These are phyloP conservation scores for Esox masquinongy DNA, from an alignment of 2,797 vertebrate genomes.

Conservation along the genomic window DNA sequence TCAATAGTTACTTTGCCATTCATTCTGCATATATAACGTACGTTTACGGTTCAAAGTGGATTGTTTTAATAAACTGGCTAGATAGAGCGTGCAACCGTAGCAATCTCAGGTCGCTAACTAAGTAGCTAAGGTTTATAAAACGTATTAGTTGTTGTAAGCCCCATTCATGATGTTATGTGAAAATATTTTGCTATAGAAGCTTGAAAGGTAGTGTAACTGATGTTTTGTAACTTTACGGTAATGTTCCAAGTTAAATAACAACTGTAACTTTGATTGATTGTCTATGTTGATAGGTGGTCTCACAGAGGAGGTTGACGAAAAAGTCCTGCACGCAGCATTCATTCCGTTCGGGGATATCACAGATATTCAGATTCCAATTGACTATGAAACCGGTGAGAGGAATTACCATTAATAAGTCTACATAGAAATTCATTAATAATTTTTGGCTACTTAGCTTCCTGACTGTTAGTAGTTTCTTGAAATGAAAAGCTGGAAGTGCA, in stretches of 20 bases:
- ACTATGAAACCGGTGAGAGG: constrained; percentile 91
- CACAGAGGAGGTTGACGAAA: constrained; percentile 95
- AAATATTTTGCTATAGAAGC: too few relatives aligned
- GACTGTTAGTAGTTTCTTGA: neutral
- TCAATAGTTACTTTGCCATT: neutral
- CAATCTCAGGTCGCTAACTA: neutral
- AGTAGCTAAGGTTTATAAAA: neutral
- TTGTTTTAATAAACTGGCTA: neutral
- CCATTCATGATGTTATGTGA: neutral
- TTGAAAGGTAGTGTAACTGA: neutral
- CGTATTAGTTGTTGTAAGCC: neutral
- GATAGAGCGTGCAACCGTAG: neutral
- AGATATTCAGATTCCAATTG: constrained; percentile 95
- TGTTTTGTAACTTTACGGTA: neutral
- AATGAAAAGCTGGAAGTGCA: neutral
- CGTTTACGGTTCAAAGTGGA: neutral
- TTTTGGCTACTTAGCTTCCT: neutral
- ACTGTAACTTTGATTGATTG: neutral
- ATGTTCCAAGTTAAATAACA: neutral
- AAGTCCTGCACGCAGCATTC: constrained; percentile 93
- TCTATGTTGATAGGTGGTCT: constrained; percentile 79
- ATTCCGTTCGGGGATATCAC: constrained; percentile 95
- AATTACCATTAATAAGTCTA: neutral
- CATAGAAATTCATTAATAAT: neutral
- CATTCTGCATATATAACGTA: neutral